These are phyloP conservation scores for Musca domestica DNA, from an alignment of 1,140 invertebrate species.

Conservation along the genomic window DNA sequence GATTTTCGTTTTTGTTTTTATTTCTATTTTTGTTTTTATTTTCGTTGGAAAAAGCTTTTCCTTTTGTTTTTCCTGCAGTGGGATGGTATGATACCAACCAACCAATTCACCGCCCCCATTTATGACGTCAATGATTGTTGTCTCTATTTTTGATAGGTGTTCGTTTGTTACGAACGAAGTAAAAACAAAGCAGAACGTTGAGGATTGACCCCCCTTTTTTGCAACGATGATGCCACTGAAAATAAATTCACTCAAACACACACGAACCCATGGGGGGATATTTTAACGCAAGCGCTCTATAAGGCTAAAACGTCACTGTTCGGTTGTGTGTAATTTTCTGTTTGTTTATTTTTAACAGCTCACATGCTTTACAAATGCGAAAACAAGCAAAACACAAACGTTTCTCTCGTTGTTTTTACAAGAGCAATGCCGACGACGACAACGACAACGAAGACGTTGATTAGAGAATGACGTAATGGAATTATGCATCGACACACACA, in stretches of 20 bases:
- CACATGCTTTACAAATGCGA: background rate
- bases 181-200: background rate
- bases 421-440: too few species aligned
- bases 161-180: background rate
- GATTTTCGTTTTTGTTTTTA: too few species aligned
- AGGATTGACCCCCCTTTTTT: slow-evolving; percentile 6
- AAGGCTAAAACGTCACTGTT: background rate
- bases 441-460: slow-evolving; percentile 29
- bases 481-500: too few species aligned
- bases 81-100: too few species aligned
- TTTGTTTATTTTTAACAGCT: slow-evolving; percentile 3
- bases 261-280: background rate
- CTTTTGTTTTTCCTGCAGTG: background rate
- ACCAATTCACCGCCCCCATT: background rate
- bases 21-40: background rate
- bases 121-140: slow-evolving; percentile 17
- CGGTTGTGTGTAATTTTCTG: background rate
- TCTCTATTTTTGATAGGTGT: background rate
- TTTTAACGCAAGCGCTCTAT: slow-evolving; percentile 10
- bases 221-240: too few species aligned
- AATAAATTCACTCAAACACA: too few species aligned
- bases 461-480: slow-evolving; percentile 46
- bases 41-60: background rate
- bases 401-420: too few species aligned
- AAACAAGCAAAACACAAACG: background rate